Evolutionary conservation across 2,113 vertebrate species (phyloP), one percentile per base, ranked within the genome.

Genomic region (cat (Felis catus)): DNA sequence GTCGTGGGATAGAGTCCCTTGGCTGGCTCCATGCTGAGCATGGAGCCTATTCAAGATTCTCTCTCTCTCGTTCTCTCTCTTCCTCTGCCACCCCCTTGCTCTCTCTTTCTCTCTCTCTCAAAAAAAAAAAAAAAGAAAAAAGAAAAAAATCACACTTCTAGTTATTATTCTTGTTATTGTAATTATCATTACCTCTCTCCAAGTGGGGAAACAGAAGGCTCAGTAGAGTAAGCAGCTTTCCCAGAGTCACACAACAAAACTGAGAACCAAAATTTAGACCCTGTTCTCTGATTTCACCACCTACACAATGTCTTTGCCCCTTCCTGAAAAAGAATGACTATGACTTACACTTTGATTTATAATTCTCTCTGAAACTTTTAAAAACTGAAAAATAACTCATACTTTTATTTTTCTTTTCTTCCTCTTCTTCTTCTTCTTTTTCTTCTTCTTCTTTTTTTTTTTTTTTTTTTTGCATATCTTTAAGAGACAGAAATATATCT

Each of bases 331-430:
- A 51, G 15, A 89, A 61, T 25, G 15, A 29, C 63, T 61, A 0
- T 36, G 53, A 68, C 48, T 80, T 84, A 55, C 23, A 61, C 10
- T 68, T 79, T 87, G 23, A 76, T 31, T 66, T 66, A n/a, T 31
- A 41, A 65, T 80, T 92, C n/a, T 92, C n/a, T 58, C 41, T 89
- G 16, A 74, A 92, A 95, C 29, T 73, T 63, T n/a, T 78, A 96
- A 95, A 89, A 23, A 80, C 21, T 63, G 63, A 76, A 41, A 73
- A 89, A 81, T 41, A 73, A 25, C 14, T 21, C 13, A 8, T 33
- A 16, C 5, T 2, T 58, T 81, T 33, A 33, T 63, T 39, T 36
- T 21, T 39, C 41, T 25, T 53, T 88, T 58, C 14, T 84, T 41
- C 29, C 8, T 23, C 27, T 84, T 16, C 55, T 61, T 74, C 45